These are phyloP conservation scores for Calypte anna DNA, from an alignment of 2,113 vertebrate species.

Conservation along the genomic window DNA sequence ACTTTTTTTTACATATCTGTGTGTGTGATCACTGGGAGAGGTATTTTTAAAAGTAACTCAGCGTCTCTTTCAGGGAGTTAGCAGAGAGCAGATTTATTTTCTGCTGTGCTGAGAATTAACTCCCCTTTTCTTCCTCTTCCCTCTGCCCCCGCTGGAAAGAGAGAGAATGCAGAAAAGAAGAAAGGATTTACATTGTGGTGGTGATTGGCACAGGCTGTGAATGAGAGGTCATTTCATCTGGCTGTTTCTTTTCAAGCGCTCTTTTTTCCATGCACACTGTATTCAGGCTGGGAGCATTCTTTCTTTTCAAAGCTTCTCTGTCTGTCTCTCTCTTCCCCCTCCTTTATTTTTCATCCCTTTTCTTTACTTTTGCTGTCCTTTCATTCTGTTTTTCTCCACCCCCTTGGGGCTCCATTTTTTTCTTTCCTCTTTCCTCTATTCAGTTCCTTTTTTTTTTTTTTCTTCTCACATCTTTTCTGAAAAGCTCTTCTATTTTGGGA, in stretches of 20 bases:
- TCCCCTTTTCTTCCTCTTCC: constrained; percentile 64
- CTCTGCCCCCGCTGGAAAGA: constrained; percentile 69
- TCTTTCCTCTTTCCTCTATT: constrained; percentile 75
- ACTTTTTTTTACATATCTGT: neutral
- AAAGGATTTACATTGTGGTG: constrained; percentile 70
- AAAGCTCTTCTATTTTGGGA: constrained; percentile 77
- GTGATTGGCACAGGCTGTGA: constrained; percentile 78
- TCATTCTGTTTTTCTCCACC: constrained; percentile 70
- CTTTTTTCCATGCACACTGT: constrained; percentile 69
- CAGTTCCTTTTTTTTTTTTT: constrained; percentile 61
- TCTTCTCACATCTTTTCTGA: constrained; percentile 69
- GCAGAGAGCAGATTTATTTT: constrained; percentile 66
- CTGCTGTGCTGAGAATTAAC: constrained; percentile 69
- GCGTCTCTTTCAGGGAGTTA: constrained; percentile 3
- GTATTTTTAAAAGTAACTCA: neutral
- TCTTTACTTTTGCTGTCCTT: constrained; percentile 76
- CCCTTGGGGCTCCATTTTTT: constrained; percentile 73
- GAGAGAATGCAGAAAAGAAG: constrained; percentile 75
- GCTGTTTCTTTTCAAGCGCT: constrained; percentile 80
- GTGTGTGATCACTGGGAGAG: neutral
- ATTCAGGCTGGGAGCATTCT: constrained; percentile 76
- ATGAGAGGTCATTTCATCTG: constrained; percentile 75
- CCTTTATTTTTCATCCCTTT: constrained; percentile 75
- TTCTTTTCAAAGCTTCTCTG: constrained; percentile 77
- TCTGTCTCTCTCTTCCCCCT: constrained; percentile 76